Evolutionary conservation across 1,140 invertebrate species (phyloP).

Genomic region (Brachionus asplanchnoidis): DNA sequence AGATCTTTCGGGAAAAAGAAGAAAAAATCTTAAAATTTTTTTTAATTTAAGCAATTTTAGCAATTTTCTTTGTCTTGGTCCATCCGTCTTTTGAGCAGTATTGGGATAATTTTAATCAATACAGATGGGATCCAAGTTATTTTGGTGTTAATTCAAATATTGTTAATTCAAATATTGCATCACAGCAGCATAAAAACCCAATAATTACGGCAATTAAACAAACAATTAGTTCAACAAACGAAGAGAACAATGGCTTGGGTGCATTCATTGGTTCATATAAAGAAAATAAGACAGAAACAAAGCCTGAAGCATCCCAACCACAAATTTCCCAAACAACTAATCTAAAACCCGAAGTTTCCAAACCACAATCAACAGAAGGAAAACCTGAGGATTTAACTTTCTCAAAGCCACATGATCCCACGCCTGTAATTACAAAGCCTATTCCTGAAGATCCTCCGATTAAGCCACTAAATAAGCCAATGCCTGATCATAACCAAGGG

Average conservation of each 20-base stretch:
- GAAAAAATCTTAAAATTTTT: not conserved
- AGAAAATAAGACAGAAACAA: not conserved
- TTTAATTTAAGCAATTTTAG: not conserved
- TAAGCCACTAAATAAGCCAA: not conserved
- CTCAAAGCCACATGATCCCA: not conserved
- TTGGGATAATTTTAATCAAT: constrained; percentile 10
- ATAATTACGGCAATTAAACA: not conserved
- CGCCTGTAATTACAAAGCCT: not conserved
- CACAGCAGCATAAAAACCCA: not conserved
- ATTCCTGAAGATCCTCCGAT: not conserved
- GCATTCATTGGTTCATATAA: not conserved
- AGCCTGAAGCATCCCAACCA: not conserved
- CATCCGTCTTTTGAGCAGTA: not conserved
- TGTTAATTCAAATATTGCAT: no score
- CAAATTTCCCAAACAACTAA: not conserved
- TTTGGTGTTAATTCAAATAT: not conserved
- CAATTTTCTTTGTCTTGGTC: not conserved
- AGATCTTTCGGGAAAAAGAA: not conserved
- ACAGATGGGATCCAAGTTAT: not conserved
- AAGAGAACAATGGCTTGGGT: not conserved
- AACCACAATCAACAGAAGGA: not conserved
- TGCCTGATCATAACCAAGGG: not conserved
- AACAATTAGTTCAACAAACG: not conserved
- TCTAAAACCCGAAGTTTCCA: not conserved
- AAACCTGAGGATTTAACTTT: not conserved